A percentile compares a stretch with the other conserved stretches of the same genome.
These are phyloP conservation scores for Drosophila bocki DNA, from an alignment of 1,140 invertebrate genomes.

Conservation along the genomic window DNA sequence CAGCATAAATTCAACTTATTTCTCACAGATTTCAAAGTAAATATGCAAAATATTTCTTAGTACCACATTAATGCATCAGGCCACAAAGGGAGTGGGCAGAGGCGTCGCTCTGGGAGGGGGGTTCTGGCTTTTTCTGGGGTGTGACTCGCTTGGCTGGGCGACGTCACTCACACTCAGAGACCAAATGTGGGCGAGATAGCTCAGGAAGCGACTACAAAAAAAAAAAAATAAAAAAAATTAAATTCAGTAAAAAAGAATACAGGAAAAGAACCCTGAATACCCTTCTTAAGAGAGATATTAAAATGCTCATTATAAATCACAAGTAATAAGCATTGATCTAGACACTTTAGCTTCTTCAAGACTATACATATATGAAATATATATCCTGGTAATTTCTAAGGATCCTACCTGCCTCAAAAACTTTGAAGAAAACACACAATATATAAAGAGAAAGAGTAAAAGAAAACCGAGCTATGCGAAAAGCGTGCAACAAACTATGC, in stretches of 20 bases:
- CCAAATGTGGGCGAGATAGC: slow-evolving; percentile 64
- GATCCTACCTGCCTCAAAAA: too few relatives aligned
- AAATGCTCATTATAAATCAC: too few relatives aligned
- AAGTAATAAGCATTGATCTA: too few relatives aligned
- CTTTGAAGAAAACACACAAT: slow-evolving; percentile 1
- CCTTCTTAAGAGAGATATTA: neutral
- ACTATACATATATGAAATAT: too few relatives aligned
- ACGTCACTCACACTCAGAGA: slow-evolving; percentile 49
- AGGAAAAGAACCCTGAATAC: slow-evolving; percentile 11
- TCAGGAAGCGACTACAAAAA: slow-evolving; percentile 32
- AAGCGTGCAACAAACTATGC: slow-evolving; percentile 79
- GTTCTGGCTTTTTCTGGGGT: slow-evolving; percentile 20
- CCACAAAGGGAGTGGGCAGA: slow-evolving; percentile 15
- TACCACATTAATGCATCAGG: slow-evolving; percentile 76
- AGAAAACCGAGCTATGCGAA: slow-evolving; percentile 49
- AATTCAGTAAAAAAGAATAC: neutral
- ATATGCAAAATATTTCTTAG: slow-evolving; percentile 81
- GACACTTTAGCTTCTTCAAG: too few relatives aligned
- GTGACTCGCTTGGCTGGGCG: slow-evolving; percentile 57
- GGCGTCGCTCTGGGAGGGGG: slow-evolving; percentile 1
- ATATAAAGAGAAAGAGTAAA: slow-evolving; percentile 15
- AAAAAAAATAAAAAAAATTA: slow-evolving; percentile 19
- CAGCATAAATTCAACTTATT: slow-evolving; percentile 53
- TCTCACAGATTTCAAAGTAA: slow-evolving; percentile 77
- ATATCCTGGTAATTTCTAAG: too few relatives aligned